Conservation (phyloP, 2,888 invertebrate genomes). For the Lasioglossum villosulum region DNA sequence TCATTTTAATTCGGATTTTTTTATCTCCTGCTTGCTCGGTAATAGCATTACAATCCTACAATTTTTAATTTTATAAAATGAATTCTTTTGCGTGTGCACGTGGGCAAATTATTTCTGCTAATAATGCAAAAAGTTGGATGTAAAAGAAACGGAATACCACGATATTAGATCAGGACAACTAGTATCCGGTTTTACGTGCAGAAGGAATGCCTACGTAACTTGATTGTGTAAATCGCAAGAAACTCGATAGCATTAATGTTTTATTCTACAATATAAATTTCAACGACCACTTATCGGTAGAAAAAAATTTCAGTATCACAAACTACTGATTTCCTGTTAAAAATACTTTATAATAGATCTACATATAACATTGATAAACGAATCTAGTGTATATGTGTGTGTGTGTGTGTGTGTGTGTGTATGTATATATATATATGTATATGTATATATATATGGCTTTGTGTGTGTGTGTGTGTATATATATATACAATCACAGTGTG, state of each 20-base stretch:
- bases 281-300: not conserved
- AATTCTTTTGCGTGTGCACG: not conserved
- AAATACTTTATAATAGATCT: not conserved
- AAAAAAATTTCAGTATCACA: not conserved
- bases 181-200: not conserved
- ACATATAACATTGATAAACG: too few species aligned
- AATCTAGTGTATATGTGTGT: too few species aligned
- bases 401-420: too few species aligned
- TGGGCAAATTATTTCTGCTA: not conserved
- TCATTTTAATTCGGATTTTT: not conserved
- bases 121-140: not conserved
- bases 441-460: too few species aligned
- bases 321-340: not conserved
- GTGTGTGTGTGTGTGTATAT: too few species aligned
- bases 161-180: conserved; percentile 7
- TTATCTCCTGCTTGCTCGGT: too few species aligned
- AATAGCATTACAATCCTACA: not conserved
- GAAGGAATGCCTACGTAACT: not conserved
- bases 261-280: not conserved
- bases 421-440: too few species aligned
- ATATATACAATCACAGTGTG: too few species aligned
- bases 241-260: not conserved
- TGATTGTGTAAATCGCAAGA: conserved; percentile 17
- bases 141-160: conserved; percentile 7
- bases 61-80: not conserved